These are phyloP conservation scores for Antechinus stuartii DNA, from an alignment of 2,113 vertebrate genomes.

Conservation along the genomic window DNA sequence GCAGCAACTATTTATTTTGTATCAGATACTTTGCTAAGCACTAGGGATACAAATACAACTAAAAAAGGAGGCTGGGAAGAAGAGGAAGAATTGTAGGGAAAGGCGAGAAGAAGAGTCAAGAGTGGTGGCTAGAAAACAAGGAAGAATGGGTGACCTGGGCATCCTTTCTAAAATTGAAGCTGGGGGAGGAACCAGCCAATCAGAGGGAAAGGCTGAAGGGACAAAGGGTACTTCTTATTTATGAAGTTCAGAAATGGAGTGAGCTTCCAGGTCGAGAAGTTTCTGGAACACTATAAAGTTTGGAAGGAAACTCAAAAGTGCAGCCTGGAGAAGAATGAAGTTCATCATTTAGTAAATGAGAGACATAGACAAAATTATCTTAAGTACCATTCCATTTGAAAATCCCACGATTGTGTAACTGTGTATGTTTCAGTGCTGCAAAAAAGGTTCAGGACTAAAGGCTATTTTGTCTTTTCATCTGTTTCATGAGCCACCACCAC, in stretches of 20 bases:
- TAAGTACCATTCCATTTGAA: not conserved
- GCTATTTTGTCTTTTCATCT: not conserved
- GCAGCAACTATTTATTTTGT: not conserved
- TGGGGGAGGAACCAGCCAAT: not conserved
- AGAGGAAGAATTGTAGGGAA: not conserved
- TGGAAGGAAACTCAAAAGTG: not conserved
- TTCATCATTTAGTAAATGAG: not conserved
- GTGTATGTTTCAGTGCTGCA: not conserved
- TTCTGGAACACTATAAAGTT: not conserved
- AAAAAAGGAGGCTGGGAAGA: not conserved
- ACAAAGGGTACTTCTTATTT: not conserved
- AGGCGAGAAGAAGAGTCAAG: not conserved
- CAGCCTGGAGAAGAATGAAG: not conserved
- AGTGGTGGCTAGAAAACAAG: too few relatives aligned
- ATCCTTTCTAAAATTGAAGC: not conserved
- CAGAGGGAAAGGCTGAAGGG: not conserved
- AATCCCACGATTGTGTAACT: not conserved
- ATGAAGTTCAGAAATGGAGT: not conserved
- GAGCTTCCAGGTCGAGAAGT: not conserved
- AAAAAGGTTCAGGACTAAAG: not conserved
- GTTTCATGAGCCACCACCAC: not conserved
- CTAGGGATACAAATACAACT: not conserved
- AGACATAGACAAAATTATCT: not conserved
- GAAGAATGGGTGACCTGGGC: not conserved
- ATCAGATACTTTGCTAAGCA: not conserved